phyloP scores from a whole-genome alignment of 2,888 invertebrate species.

The Platynereis dumerilii region DNA sequence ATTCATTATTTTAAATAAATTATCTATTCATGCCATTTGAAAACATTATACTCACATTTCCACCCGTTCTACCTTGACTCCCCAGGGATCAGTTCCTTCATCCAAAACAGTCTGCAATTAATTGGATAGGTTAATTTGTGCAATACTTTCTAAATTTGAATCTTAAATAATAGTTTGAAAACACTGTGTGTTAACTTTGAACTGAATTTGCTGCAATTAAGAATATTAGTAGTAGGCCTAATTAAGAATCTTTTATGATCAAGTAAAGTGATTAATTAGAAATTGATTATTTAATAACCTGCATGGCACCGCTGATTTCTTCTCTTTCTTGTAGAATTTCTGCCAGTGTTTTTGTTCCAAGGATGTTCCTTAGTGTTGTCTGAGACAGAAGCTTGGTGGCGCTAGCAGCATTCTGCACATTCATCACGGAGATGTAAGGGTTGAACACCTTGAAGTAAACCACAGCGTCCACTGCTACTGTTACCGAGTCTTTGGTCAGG shows the following conservation, averaged over 20 bases:
- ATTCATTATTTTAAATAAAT: too few relatives aligned
- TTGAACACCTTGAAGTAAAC: constrained; percentile 26
- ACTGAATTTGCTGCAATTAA: too few relatives aligned
- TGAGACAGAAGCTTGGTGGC: constrained; percentile 25
- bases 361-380: constrained; percentile 26
- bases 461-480: constrained; percentile 27
- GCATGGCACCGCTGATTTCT: constrained; percentile 18
- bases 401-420: constrained; percentile 23
- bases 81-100: constrained; percentile 46
- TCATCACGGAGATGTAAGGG: constrained; percentile 26
- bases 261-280: too few relatives aligned
- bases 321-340: constrained; percentile 26
- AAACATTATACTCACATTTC: constrained; percentile 42
- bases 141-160: too few relatives aligned
- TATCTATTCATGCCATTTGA: too few relatives aligned
- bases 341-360: constrained; percentile 27
- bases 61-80: constrained; percentile 41
- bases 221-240: too few relatives aligned
- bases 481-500: constrained; percentile 42
- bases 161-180: too few relatives aligned
- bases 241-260: too few relatives aligned
- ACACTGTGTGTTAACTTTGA: too few relatives aligned
- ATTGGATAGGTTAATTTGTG: too few relatives aligned
- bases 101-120: constrained; percentile 46
- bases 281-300: too few relatives aligned